These are phyloP conservation scores for Xanthorhoe designata DNA, from an alignment of 2,888 invertebrate genomes.

Conservation along the genomic window DNA sequence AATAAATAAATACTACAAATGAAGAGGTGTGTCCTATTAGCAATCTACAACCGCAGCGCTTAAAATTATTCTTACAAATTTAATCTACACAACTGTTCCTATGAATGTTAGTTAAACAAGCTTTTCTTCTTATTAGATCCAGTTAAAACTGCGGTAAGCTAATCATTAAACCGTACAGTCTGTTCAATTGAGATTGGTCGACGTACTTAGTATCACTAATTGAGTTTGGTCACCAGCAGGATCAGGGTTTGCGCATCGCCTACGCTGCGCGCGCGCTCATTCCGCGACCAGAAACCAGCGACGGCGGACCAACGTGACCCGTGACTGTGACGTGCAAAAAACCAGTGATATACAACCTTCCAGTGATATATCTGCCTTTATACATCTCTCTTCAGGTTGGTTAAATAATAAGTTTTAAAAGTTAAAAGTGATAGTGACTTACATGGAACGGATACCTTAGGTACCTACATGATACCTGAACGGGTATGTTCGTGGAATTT, in stretches of 20 bases:
- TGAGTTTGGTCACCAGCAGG: slow-evolving; percentile 66
- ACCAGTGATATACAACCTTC: slow-evolving; percentile 41
- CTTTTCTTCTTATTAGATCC: background rate
- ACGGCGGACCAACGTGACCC: slow-evolving; percentile 62
- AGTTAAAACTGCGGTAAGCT: slow-evolving; percentile 23
- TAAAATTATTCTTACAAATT: no score
- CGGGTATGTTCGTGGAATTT: slow-evolving; percentile 32
- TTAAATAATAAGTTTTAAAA: slow-evolving; percentile 39
- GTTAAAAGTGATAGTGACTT: slow-evolving; percentile 25
- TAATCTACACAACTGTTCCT: background rate
- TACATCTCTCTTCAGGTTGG: slow-evolving; percentile 60
- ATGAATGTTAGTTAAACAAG: background rate
- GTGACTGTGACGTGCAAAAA: slow-evolving; percentile 50
- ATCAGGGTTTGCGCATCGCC: slow-evolving; percentile 60
- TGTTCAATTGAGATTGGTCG: slow-evolving; percentile 22
- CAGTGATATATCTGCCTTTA: slow-evolving; percentile 6
- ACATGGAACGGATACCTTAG: slow-evolving; percentile 23
- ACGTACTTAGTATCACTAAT: slow-evolving; percentile 50
- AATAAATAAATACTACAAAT: no score
- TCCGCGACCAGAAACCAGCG: slow-evolving; percentile 64
- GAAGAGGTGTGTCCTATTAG: no score
- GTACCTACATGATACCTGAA: slow-evolving; percentile 19
- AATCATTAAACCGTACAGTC: slow-evolving; percentile 6
- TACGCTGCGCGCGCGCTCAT: slow-evolving; percentile 71
- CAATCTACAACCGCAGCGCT: no score